Evolutionary conservation across 2,888 invertebrate species (phyloP).

Genomic region (Steinernema hermaphroditum): DNA sequence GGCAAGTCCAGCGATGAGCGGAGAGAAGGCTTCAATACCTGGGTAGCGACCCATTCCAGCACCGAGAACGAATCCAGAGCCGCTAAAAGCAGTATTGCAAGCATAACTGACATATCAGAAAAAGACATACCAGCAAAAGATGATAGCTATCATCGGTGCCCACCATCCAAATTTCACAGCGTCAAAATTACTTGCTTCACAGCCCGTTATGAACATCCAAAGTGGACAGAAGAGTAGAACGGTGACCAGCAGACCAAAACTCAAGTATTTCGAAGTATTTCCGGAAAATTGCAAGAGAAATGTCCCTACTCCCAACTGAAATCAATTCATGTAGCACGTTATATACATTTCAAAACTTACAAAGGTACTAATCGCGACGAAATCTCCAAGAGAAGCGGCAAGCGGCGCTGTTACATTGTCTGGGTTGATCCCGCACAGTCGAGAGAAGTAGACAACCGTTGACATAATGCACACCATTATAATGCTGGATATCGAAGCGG

Average conservation of each 20-base stretch:
- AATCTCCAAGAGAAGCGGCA: conserved; percentile 25
- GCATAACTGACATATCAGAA: neutral
- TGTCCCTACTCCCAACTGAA: conserved; percentile 7
- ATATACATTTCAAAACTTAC: neutral
- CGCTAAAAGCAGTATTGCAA: conserved; percentile 7
- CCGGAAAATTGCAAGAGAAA: neutral
- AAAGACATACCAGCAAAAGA: conserved; percentile 36
- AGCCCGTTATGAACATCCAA: neutral
- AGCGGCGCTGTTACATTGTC: conserved; percentile 27
- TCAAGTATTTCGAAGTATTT: neutral
- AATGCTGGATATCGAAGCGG: neutral
- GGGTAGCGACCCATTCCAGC: conserved; percentile 44
- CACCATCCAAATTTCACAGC: neutral
- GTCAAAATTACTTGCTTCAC: neutral
- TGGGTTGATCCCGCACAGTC: conserved; percentile 2
- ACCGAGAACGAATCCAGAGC: conserved; percentile 48
- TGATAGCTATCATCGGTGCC: conserved; percentile 49
- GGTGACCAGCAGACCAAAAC: neutral
- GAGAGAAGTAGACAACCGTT: neutral
- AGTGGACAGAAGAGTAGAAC: neutral
- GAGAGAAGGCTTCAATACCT: conserved; percentile 51
- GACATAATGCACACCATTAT: neutral
- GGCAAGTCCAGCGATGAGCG: conserved; percentile 39
- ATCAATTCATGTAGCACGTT: neutral
- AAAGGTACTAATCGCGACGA: conserved; percentile 18